Percentiles rank a stretch among this genome's conserved stretches.
phyloP scores from a whole-genome alignment of 2,888 invertebrate species.

The Sphaerophoria rueppellii region DNA sequence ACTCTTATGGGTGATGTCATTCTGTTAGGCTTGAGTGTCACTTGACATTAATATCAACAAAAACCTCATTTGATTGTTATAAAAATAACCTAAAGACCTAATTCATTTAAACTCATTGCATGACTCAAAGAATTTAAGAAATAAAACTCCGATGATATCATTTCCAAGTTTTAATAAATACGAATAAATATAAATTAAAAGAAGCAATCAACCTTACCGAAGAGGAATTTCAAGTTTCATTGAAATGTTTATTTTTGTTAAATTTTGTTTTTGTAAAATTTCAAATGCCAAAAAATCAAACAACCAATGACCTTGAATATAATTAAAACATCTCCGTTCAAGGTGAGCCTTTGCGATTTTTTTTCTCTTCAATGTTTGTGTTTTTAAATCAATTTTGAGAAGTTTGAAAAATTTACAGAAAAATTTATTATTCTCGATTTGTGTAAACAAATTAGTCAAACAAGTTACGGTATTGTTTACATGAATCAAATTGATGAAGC shows the following conservation, averaged over 20 bases:
- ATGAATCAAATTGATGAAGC: too few species aligned
- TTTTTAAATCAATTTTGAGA: background rate
- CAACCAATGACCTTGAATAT: constrained; percentile 42
- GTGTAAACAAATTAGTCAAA: too few species aligned
- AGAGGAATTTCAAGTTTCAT: constrained; percentile 42
- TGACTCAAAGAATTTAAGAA: constrained; percentile 36
- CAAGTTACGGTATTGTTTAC: too few species aligned
- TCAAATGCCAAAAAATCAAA: constrained; percentile 41
- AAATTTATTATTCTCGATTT: too few species aligned
- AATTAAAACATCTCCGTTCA: constrained; percentile 7
- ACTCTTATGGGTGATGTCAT: background rate
- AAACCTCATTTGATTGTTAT: background rate
- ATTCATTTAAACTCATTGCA: background rate
- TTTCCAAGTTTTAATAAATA: constrained; percentile 8
- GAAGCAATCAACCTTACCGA: constrained; percentile 42
- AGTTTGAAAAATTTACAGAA: background rate
- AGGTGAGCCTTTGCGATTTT: constrained; percentile 15
- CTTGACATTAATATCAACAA: constrained; percentile 9
- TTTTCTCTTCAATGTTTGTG: background rate
- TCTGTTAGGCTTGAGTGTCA: constrained; percentile 8
- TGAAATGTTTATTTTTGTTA: background rate
- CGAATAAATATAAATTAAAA: constrained; percentile 35
- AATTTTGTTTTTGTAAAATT: background rate
- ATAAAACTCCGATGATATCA: constrained; percentile 44
- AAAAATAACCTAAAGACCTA: constrained; percentile 53